Evolutionary conservation across 1,140 invertebrate genomes (phyloP), one percentile per base, ranked within the genome.

Genomic region (Drosophila burlai): DNA sequence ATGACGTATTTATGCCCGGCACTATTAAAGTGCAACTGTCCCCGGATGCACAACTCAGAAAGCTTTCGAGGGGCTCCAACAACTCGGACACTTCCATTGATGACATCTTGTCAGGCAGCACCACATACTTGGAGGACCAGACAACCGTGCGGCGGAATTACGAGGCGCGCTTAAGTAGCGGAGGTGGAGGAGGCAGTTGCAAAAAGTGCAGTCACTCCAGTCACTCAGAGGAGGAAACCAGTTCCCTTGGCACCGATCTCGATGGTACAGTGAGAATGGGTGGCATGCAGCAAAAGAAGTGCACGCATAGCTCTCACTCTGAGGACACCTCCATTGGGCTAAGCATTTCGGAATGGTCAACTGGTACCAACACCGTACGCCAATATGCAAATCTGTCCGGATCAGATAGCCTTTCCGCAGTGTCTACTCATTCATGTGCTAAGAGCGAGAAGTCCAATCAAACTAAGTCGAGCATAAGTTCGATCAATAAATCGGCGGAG

Each of bases 321-420:
- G 97, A 97, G 91, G 96, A 97, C 86, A 97, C 96, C 2, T 97
- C 96, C 0, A 96, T 97, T 91, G 97, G 96, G 18, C 93, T 97
- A 34, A 97, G 96, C 74, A 96, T 97, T 83, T 97, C 96, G 2
- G 97, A 97, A 80, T 97, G 96, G 96, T 97, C 96, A 0, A 97
- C 96, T 42, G 96, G 96, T 29, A 97, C 96, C 2, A 97, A 96
- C 78, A 97, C 96, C 0, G 96, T 97, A 0, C 95, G 96, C 16
- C 96, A 96, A 84, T 97, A 95, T 94, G 96, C 94, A 76, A 97
- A 95, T 95, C 93, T 96, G 15, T 96, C 95, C 2, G 94, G 94
- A 13, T 95, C 94, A 5, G 94, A 95, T 76, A 95, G 94, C 77
- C 93, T 95, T 21, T 95, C 94, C 0, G 94, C 93, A 2, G 94